Base-by-base conservation (phyloP, 2,113 vertebrate species). In the Willisornis vidua region DNA sequence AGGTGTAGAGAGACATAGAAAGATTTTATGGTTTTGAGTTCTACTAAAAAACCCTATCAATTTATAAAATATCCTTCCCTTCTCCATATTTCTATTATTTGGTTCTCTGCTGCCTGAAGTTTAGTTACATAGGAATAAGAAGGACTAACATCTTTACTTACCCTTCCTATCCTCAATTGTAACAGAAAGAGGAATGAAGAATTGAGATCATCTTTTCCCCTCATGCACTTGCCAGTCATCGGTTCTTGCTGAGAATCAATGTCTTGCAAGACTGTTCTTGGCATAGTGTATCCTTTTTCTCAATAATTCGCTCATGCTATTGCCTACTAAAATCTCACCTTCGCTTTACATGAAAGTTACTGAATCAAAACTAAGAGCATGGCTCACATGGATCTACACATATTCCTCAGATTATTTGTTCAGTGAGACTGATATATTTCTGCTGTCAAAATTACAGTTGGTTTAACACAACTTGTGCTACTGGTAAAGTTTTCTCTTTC, bases 371-470 rank as follows among this genome's bases (percentile, higher is more conserved):
- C 51, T 79, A 71, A 88, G 39, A 71, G 85, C 85, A 52, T 51
- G 71, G 39, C 39, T 90, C 46, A 58, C 57, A 65, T 9, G 31
- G 39, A 55, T 77, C 85, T 90, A 94, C 72, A 61, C 57, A 86
- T 90, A 88, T 88, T 87, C 48, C 39, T 90, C 49, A 62, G 51
- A 75, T 85, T 87, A 48, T 84, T 93, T 94, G 59, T 86, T 96
- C 72, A 86, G 75, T 86, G 72, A 80, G 51, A 73, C 24, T 88
- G 87, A 87, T 93, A 78, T 26, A 90, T 80, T 78, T 93, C 79
- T 92, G 43, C 88, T 63, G 68, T 96, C 79, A 92, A 78, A 78
- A 35, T 81, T 81, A 67, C 51, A 79, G 87, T 81, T 92, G 86
- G 76, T 63, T 88, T 93, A 93, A 86, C 48, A 61, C 51, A 93